A percentile compares a stretch with the other conserved stretches of the same genome.
phyloP scores from a whole-genome alignment of 2,888 invertebrate genomes.

The Agrypnus murinus region DNA sequence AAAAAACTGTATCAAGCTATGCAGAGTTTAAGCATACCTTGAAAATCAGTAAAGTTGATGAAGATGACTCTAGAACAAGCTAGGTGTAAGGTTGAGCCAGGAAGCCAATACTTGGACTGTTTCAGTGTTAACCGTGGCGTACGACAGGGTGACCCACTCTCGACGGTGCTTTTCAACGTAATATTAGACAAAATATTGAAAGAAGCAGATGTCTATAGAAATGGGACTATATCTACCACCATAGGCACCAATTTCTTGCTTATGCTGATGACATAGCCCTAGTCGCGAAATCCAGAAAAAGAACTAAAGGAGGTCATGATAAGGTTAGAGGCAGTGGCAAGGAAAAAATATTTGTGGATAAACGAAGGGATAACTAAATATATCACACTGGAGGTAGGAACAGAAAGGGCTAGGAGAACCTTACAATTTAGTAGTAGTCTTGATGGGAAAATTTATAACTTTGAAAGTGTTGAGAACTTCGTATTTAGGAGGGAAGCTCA shows the following conservation, averaged over 20 bases:
- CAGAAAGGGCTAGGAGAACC: too few species aligned
- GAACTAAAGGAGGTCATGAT: slow-evolving; percentile 15
- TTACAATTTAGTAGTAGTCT: background rate
- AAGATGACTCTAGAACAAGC: background rate
- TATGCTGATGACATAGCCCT: slow-evolving; percentile 8
- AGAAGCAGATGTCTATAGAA: background rate
- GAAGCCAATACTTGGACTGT: background rate
- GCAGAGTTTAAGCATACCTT: too few species aligned
- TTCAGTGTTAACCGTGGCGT: background rate
- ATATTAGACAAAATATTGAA: background rate
- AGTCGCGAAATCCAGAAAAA: background rate
- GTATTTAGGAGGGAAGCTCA: slow-evolving; percentile 5
- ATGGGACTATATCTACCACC: slow-evolving; percentile 6
- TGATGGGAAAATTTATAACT: slow-evolving; percentile 1
- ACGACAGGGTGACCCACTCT: slow-evolving; percentile 5
- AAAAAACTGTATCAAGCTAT: too few species aligned
- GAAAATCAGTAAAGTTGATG: too few species aligned
- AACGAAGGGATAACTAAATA: slow-evolving; percentile 8
- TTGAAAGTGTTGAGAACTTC: slow-evolving; percentile 18
- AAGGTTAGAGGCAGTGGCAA: slow-evolving; percentile 1
- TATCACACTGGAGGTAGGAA: too few species aligned
- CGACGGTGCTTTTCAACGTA: slow-evolving; percentile 4
- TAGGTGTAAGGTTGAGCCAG: background rate
- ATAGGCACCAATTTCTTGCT: slow-evolving; percentile 15
- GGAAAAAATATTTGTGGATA: background rate